Evolutionary conservation across 2,888 invertebrate species (phyloP).

Genomic region (Corythucha ciliata): DNA sequence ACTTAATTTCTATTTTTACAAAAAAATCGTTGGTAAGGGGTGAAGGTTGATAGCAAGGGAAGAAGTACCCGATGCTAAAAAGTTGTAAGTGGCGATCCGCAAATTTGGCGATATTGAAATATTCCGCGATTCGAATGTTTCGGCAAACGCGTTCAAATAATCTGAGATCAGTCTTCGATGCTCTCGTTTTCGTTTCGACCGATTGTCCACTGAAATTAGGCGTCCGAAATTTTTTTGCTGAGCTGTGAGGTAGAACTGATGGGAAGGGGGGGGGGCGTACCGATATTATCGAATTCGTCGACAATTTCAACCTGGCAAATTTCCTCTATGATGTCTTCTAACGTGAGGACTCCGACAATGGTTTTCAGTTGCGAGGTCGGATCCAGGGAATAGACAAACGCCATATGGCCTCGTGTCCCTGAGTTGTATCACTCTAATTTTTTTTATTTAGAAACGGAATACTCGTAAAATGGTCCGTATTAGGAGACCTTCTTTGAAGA

Average conservation of each 20-base stretch:
- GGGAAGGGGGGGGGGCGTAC: conserved; percentile 8
- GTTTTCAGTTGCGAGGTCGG: neutral
- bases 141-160: conserved; percentile 26
- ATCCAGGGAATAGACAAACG: conserved; percentile 24
- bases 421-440: neutral
- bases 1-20: conserved; percentile 19
- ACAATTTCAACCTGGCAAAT: conserved; percentile 31
- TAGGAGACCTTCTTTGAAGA: conserved; percentile 32
- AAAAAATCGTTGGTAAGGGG: neutral
- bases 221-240: neutral
- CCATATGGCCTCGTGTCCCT: conserved; percentile 27
- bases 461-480: neutral
- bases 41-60: neutral
- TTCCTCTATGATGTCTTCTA: conserved; percentile 33
- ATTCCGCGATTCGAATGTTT: conserved; percentile 26
- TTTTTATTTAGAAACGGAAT: neutral
- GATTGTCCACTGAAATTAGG: conserved; percentile 24
- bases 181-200: conserved; percentile 27
- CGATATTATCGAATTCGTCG: conserved; percentile 30
- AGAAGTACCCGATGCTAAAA: conserved; percentile 21
- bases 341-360: conserved; percentile 29
- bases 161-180: conserved; percentile 21
- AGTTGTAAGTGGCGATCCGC: conserved; percentile 30
- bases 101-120: conserved; percentile 26
- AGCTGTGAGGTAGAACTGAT: neutral